phyloP scores from a whole-genome alignment of 1,140 invertebrate species.

The Nasonia giraulti region DNA sequence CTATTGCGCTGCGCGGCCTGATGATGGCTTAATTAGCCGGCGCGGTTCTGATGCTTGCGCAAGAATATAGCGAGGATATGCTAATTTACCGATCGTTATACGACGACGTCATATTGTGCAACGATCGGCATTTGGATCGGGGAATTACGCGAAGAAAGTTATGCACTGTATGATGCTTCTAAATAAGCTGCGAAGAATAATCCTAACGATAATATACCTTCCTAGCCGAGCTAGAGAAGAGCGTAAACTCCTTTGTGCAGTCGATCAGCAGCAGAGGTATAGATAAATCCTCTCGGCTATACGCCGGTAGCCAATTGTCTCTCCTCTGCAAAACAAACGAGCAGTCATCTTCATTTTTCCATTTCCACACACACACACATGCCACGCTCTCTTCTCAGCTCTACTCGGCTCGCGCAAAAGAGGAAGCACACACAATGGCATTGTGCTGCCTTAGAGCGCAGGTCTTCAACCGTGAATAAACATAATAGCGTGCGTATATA shows the following conservation, averaged over 20 bases:
- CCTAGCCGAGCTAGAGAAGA: background rate
- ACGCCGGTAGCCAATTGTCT: background rate
- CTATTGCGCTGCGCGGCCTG: background rate
- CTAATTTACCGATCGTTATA: no score
- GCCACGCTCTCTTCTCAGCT: slow-evolving; percentile 18
- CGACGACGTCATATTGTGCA: no score
- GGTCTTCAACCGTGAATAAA: slow-evolving; percentile 31
- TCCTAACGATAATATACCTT: no score
- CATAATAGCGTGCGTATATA: background rate
- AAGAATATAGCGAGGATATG: background rate
- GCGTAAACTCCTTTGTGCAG: background rate
- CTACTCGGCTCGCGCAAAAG: background rate
- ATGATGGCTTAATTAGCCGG: background rate
- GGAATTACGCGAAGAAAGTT: no score
- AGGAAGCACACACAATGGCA: slow-evolving; percentile 21
- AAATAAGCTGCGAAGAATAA: no score
- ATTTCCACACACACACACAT: background rate
- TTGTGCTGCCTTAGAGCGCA: slow-evolving; percentile 26
- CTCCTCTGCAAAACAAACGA: slow-evolving; percentile 19
- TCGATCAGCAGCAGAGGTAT: background rate
- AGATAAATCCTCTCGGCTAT: background rate
- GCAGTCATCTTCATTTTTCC: slow-evolving; percentile 28
- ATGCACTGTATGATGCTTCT: no score
- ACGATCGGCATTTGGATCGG: no score
- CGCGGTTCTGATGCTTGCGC: background rate